Evolutionary conservation across 1,140 invertebrate species (phyloP), one percentile per base, ranked within the genome.

Genomic region (Lordiphosa stackelbergi): DNA sequence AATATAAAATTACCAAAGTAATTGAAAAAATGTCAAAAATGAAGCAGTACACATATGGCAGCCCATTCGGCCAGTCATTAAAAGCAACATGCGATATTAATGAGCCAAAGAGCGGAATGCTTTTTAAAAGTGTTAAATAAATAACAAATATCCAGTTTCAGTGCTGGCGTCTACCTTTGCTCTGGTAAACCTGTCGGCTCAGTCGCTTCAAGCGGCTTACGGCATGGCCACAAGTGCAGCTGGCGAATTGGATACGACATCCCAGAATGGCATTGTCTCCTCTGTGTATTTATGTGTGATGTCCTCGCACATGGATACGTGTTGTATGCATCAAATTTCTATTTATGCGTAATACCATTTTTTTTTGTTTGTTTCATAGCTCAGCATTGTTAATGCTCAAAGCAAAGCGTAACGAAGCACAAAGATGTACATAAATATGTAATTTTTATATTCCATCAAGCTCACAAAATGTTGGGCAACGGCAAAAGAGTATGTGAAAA

Each of bases 1-100:
- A 85, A 85, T 85, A 85, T 85, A 66, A 85, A 85, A 85, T 85
- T 85, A 81, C 75, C 74, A 85, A 85, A 85, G 81, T 85, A 73
- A 81, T 75, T 83, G 66, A 69, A 75, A 69, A 58, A 64, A 52
- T 31, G 46, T 28, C n/a, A 9, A 57, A 59, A 43, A 9, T 38
- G 40, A 7, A 35, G 35, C 36, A 38, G 2, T 28, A n/a, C 24
- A 16, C 22, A 34, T 37, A 16, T 56, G 53, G 11, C 49, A 42
- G 42, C 40, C 36, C 28, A 49, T 45, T 31, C 34, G 46, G 22
- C 5, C 13, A 55, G 57, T 62, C 75, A 74, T 81, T 85, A 85
- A 85, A 69, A 75, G 69, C 81, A 75, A 52, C 72, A 85, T 85
- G 81, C 77, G 81, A 85, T 68, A 81, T 85, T 85, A 85, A 85